phyloP scores from a whole-genome alignment of 2,888 invertebrate genomes.

The Sinelater perroti region DNA sequence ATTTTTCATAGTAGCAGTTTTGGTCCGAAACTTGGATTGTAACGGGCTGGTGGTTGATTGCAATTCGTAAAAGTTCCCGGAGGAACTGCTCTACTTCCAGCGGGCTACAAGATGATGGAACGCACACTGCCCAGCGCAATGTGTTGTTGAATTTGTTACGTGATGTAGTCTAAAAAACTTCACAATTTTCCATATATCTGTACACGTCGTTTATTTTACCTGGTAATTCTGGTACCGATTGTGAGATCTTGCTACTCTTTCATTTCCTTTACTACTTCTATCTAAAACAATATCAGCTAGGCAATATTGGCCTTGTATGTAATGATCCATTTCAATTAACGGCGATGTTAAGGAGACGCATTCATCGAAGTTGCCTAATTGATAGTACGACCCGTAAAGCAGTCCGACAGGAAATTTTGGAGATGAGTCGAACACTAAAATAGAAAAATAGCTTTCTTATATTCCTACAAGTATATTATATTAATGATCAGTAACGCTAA shows the following conservation, averaged over 20 bases:
- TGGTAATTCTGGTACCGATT: neutral
- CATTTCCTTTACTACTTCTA: constrained; percentile 15
- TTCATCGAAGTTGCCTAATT: constrained; percentile 79
- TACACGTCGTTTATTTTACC: too few relatives aligned
- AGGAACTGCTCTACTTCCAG: constrained; percentile 65
- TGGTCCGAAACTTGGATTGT: constrained; percentile 44
- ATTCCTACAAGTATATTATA: too few relatives aligned
- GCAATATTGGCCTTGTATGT: constrained; percentile 72
- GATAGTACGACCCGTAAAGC: constrained; percentile 72
- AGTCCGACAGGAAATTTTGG: constrained; percentile 75
- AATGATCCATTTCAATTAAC: constrained; percentile 42
- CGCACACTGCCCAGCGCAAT: constrained; percentile 71
- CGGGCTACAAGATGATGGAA: constrained; percentile 68
- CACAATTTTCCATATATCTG: too few relatives aligned
- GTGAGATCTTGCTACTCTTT: constrained; percentile 13
- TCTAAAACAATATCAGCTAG: constrained; percentile 62
- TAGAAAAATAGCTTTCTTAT: constrained; percentile 16
- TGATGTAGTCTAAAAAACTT: constrained; percentile 38
- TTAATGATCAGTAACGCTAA: too few relatives aligned
- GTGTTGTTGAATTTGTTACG: constrained; percentile 48
- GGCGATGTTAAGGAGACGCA: constrained; percentile 62
- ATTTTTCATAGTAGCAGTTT: constrained; percentile 48
- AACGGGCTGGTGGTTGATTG: constrained; percentile 45
- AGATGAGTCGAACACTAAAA: constrained; percentile 77
- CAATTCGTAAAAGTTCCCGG: constrained; percentile 48